phyloP scores from a whole-genome alignment of 2,113 vertebrate genomes.

The Diglossa brunneiventris region DNA sequence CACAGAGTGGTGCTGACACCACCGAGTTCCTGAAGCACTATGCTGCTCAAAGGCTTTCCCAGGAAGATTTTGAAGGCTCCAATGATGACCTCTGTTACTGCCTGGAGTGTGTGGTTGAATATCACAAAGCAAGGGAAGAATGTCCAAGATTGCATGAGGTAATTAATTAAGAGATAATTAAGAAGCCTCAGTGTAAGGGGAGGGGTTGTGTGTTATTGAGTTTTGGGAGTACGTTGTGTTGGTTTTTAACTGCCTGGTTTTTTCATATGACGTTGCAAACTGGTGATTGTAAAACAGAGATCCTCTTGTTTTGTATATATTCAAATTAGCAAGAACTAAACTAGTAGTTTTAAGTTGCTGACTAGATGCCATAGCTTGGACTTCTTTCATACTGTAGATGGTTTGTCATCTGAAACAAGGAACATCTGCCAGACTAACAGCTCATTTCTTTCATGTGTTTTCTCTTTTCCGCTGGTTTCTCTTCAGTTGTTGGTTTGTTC shows the following conservation, averaged over 20 bases:
- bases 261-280: background rate
- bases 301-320: background rate
- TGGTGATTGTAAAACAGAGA: background rate
- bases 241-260: background rate
- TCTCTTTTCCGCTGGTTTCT: background rate
- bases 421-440: background rate
- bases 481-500: background rate
- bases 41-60: constrained; percentile 23
- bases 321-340: background rate
- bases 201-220: background rate
- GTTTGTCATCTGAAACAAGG: background rate
- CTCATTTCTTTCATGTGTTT: background rate
- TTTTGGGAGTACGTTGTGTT: background rate
- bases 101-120: constrained; percentile 83
- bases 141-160: constrained; percentile 77
- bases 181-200: background rate
- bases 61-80: constrained; percentile 63
- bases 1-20: constrained; percentile 54
- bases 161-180: constrained; percentile 35
- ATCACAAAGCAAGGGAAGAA: constrained; percentile 78
- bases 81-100: constrained; percentile 82
- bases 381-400: background rate
- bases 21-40: constrained; percentile 70
- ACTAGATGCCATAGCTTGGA: background rate
- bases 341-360: background rate